Conservation (phyloP, 1,140 invertebrate genomes). For the Rhopalosiphum padi region DNA sequence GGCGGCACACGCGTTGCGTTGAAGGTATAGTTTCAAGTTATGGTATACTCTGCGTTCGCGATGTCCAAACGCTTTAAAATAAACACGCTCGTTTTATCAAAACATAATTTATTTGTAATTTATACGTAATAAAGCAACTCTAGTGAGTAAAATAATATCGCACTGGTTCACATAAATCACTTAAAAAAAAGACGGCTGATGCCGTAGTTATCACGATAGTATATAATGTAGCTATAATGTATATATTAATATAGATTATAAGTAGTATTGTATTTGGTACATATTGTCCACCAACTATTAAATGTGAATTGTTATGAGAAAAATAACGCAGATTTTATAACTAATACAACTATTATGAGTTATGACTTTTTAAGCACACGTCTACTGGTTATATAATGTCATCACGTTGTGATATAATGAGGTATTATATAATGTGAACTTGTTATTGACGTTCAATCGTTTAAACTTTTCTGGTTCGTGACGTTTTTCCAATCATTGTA, state of each 20-base stretch:
- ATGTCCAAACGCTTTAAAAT: neutral
- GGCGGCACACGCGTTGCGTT: too few species aligned
- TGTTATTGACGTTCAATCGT: neutral
- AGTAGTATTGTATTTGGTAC: too few species aligned
- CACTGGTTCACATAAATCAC: neutral
- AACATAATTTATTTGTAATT: neutral
- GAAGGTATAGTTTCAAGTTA: neutral
- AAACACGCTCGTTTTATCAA: neutral
- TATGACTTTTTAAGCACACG: neutral
- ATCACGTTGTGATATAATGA: neutral
- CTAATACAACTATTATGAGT: too few species aligned
- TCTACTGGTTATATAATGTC: neutral
- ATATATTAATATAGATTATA: too few species aligned
- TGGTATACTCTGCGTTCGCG: neutral
- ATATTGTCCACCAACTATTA: too few species aligned
- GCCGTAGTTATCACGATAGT: too few species aligned
- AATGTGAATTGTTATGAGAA: too few species aligned
- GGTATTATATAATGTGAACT: neutral
- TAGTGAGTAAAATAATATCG: neutral
- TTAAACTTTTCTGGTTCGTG: neutral
- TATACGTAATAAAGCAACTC: neutral
- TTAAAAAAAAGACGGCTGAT: neutral
- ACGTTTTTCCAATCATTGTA: too few species aligned
- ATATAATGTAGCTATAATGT: too few species aligned
- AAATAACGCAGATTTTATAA: too few species aligned